Evolutionary conservation across 1,140 invertebrate species (phyloP).

Genomic region (Eueides isabella): DNA sequence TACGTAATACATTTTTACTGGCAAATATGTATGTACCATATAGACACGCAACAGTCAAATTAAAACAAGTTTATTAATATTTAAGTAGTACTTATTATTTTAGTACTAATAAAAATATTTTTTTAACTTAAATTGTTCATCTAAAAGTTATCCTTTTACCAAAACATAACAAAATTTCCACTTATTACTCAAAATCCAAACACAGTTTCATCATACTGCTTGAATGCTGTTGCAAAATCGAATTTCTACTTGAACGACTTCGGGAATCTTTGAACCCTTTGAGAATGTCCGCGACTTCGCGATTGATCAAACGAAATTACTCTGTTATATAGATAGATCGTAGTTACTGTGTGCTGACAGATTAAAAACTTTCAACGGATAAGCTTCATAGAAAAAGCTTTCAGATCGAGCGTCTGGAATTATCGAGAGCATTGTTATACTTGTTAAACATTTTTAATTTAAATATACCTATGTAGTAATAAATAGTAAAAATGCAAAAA

Average conservation of each 20-base stretch:
- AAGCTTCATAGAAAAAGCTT: slow-evolving; percentile 4
- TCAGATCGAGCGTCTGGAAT: background rate
- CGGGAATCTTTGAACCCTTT: slow-evolving; percentile 60
- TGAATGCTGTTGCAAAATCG: slow-evolving; percentile 52
- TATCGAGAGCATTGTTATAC: background rate
- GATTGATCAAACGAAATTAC: slow-evolving; percentile 57
- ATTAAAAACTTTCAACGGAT: slow-evolving; percentile 6
- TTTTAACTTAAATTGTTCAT: too few relatives aligned
- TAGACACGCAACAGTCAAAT: too few relatives aligned
- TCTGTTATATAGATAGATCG: slow-evolving; percentile 26
- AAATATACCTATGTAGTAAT: too few relatives aligned
- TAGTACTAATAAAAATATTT: too few relatives aligned
- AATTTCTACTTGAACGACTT: slow-evolving; percentile 62
- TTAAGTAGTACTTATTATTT: too few relatives aligned
- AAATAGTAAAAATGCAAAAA: too few relatives aligned
- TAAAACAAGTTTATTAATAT: too few relatives aligned
- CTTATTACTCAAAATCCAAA: slow-evolving; percentile 9
- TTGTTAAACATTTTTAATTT: too few relatives aligned
- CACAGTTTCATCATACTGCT: slow-evolving; percentile 13
- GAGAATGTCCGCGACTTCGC: slow-evolving; percentile 41
- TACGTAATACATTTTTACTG: too few relatives aligned
- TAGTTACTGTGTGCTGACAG: slow-evolving; percentile 6
- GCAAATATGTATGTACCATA: too few relatives aligned
- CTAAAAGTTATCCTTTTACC: background rate
- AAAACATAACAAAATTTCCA: slow-evolving; percentile 8